Conservation (phyloP, 2,888 invertebrate genomes). For the Petrolisthes manimaculis region DNA sequence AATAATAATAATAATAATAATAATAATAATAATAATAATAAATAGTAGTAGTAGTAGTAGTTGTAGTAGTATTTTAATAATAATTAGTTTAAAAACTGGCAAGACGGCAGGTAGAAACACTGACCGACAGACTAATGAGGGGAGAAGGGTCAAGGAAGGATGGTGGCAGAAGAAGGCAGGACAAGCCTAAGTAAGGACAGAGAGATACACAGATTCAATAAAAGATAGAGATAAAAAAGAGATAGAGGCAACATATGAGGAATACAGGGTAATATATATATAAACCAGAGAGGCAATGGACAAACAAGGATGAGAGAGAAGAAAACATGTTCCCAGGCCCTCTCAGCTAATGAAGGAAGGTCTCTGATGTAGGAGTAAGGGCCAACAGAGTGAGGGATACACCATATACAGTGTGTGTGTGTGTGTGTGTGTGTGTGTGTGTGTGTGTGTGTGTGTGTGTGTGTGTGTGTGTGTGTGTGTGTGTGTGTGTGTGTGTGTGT, state of each 20-base stretch:
- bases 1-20: too few relatives aligned
- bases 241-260: background rate
- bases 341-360: too few relatives aligned
- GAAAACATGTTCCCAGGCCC: background rate
- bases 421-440: background rate
- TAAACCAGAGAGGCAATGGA: background rate
- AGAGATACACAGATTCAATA: background rate
- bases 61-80: too few relatives aligned
- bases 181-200: background rate
- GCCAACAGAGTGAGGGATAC: too few relatives aligned
- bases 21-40: too few relatives aligned
- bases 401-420: too few relatives aligned
- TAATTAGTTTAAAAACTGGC: background rate
- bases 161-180: background rate
- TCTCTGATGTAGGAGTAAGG: too few relatives aligned
- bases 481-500: background rate
- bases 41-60: background rate
- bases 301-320: background rate
- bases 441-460: background rate
- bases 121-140: background rate
- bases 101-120: background rate
- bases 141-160: background rate
- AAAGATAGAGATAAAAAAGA: conserved; percentile 1
- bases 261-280: background rate
- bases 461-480: background rate